Evolutionary conservation across 2,113 vertebrate genomes (phyloP).

Genomic region (Marmota flaviventris): DNA sequence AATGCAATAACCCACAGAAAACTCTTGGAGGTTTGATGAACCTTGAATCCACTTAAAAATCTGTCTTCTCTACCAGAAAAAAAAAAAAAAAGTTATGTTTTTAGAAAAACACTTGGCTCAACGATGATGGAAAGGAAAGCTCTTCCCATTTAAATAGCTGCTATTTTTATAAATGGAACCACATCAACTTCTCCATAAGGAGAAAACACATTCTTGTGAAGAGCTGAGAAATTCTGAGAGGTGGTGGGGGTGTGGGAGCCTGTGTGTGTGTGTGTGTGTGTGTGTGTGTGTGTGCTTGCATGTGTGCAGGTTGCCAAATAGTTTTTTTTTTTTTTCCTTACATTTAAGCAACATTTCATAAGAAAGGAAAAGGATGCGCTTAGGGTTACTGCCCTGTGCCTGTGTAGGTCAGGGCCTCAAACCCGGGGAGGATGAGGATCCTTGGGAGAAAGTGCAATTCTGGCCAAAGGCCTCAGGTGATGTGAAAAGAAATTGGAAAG

Average conservation of each 20-base stretch:
- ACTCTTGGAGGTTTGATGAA: slow-evolving; percentile 1
- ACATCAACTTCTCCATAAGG: slow-evolving; percentile 70
- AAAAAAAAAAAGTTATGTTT: slow-evolving; percentile 40
- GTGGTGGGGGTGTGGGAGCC: background rate
- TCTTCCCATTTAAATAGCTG: slow-evolving; percentile 80
- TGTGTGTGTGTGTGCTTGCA: background rate
- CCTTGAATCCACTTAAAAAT: slow-evolving; percentile 59
- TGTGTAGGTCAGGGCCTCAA: background rate
- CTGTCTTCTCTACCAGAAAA: slow-evolving; percentile 19
- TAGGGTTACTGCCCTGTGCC: background rate
- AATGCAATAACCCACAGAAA: background rate
- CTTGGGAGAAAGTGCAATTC: background rate
- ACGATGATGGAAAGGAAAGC: slow-evolving; percentile 62
- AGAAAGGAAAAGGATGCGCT: background rate
- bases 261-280: too few relatives aligned
- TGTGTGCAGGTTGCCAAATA: background rate
- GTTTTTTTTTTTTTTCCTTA: slow-evolving; percentile 59
- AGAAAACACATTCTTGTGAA: slow-evolving; percentile 64
- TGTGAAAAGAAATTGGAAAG: slow-evolving; percentile 29
- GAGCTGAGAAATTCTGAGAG: slow-evolving; percentile 70
- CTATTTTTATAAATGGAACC: slow-evolving; percentile 82
- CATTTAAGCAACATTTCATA: slow-evolving; percentile 29
- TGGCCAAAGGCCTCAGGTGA: background rate
- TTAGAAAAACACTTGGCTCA: slow-evolving; percentile 77
- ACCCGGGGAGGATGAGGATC: background rate